Evolutionary conservation across 2,113 vertebrate genomes (phyloP), one percentile per base, ranked within the genome.

Genomic region (Dipodomys ordii): DNA sequence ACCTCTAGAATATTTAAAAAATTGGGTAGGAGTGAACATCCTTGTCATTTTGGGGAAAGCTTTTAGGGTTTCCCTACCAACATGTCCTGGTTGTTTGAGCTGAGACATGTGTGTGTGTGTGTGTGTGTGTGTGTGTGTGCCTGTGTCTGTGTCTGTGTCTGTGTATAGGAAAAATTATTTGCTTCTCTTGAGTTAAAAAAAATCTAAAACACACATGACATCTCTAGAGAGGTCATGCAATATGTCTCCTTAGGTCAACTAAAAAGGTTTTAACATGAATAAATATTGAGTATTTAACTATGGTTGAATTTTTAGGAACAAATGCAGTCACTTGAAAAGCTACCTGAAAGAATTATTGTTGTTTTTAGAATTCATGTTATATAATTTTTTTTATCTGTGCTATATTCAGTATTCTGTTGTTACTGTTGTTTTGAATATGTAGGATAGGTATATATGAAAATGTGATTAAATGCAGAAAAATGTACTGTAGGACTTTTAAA

Each of bases 241-340:
- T 81, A 91, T 95, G 10, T 91, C 11, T 60, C 32, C 23, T 74
- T 91, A 65, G 10, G 62, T 76, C 44, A 84, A 39, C 20, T 67
- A 62, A 90, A 92, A 72, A 4, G 46, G 4, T 35, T 83, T 80
- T 82, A 65, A 78, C 71, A 67, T 69, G 69, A 87, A 64, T 79
- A 87, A 57, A 67, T 71, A 88, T 12, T 19, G 22, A 74, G 46
- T 87, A 49, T 23, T 44, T 32, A 94, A 71, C 25, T 23, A 71
- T 49, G 60, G 7, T 71, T 92, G 25, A 16, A 62, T 87, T 95
- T 93, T 44, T 92, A 74, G 77, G 67, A 77, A 87, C 49, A 93
- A 93, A 69, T n/a, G 15, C 53, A 64, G 60, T 82, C 23, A 72
- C 44, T 82, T 79, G 60, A 84, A 83, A 87, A 87, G 25, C 46